Evolutionary conservation across 1,140 invertebrate genomes (phyloP), one percentile per base, ranked within the genome.

Genomic region (Trichogramma pretiosum): DNA sequence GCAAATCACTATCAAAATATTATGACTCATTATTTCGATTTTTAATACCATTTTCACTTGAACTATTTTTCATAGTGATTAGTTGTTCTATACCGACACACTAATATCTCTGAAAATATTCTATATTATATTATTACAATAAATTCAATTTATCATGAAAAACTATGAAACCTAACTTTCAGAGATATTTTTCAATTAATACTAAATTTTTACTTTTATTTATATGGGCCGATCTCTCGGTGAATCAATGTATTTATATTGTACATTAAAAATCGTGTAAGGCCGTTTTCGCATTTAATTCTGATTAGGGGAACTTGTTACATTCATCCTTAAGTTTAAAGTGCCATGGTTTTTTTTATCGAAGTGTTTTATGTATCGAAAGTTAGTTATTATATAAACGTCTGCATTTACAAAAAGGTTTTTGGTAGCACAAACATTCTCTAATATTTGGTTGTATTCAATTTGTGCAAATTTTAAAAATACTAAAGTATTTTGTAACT

Each of bases 251-350:
- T n/a, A 49, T 39, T 58, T 53, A 60, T 51, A 53, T 62, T 54
- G 46, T 54, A 54, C 47, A 61, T 51, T 56, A 57, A 55, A 57
- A 58, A 64, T 63, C 59, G 57, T 67, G 65, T 67, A 68, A 68
- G 66, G 66, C 66, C 65, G 61, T 68, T 52, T 59, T 63, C 16
- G 21, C 14, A 22, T 10, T 41, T 28, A 7, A 7, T 28, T 28
- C 43, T 35, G 38, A 49, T 50, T 40, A 8, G 19, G 28, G 5
- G 36, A 18, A 16, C 26, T 7, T 21, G 17, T 22, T 17, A 13
- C 18, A 30, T 11, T 36, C 24, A 28, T 28, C 11, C 24, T 7
- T 7, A 11, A 28, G 24, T n/a, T n/a, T n/a, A n/a, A 28, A 11
- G 11, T 28, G 11, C 11, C 24, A 28, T 7, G 24, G 5, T 28